Base-by-base conservation (phyloP, 2,113 vertebrate genomes). In the Thryonomys swinderianus region DNA sequence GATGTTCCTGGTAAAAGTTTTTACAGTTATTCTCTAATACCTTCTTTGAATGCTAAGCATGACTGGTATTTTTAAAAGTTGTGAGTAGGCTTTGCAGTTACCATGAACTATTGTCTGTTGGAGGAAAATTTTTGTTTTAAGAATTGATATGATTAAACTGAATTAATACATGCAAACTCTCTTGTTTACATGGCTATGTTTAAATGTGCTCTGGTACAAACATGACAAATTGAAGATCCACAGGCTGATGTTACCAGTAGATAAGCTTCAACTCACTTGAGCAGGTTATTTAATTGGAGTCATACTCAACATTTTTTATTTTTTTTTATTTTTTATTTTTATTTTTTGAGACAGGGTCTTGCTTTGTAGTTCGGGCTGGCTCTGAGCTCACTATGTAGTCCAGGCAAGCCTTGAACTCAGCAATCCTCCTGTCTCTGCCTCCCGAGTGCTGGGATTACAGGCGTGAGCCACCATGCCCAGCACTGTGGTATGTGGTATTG, bases 31-130 rank as follows among this genome's bases (percentile, higher is more conserved):
- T 89, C 98, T 96, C 97, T 86, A 96, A 53, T 96, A 64, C 96
- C 92, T 96, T 95, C 96, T 95, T 96, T 96, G 98, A 98, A 98
- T 98, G 98, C 98, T 98, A 93, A 98, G 98, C 98, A 98, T 98
- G 98, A 98, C 97, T 34, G 85, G 87, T 98, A 94, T 97, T 98
- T 97, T 98, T 98, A 97, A 97, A 96, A 96, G 83, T 97, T 97
- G 98, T 98, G 98, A 98, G 95, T 98, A 98, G 97, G 98, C 98
- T 98, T 97, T 98, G 98, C 98, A 85, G 95, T 98, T 98, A 95
- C 97, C 97, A 98, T 98, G 98, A 98, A 97, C 97, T 98, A 11
- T 95, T 92, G 95, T 97, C 98, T 98, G 98, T 98, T 97, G 97
- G 97, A 98, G 97, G 97, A 98, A 92, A 94, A 91, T 96, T 97